Percentiles rank a stretch among this genome's conserved stretches.
Evolutionary conservation across 2,797 vertebrate species (phyloP).

Genomic region (Falco peregrinus): DNA sequence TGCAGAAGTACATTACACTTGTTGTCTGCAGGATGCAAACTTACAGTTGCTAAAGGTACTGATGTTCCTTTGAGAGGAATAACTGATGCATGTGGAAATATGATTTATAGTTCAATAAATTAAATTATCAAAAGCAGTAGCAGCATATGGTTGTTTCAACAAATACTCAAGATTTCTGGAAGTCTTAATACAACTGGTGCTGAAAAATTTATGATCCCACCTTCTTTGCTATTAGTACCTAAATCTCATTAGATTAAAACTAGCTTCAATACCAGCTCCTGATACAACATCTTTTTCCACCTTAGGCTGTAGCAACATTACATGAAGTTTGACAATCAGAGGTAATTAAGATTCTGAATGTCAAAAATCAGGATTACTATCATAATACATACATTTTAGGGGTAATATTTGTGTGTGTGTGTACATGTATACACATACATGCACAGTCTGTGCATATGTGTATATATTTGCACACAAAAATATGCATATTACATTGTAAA

Average conservation of each 20-base stretch:
- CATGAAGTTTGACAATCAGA: neutral
- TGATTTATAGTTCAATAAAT: neutral
- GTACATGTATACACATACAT: rapidly evolving
- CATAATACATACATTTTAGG: neutral
- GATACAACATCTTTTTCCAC: neutral
- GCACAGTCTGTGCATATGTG: neutral
- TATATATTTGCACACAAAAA: neutral
- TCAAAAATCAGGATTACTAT: neutral
- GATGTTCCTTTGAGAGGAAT: neutral
- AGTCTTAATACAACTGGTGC: neutral
- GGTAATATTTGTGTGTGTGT: neutral
- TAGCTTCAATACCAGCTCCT: neutral
- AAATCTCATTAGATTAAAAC: neutral
- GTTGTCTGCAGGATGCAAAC: neutral
- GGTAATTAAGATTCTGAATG: neutral
- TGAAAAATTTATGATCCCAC: neutral
- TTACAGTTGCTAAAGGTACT: neutral
- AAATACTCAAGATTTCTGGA: neutral
- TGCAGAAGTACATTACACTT: neutral
- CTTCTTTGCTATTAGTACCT: neutral
- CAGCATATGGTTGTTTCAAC: neutral
- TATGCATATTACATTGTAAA: neutral
- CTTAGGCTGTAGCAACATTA: neutral
- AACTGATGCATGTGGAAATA: neutral
- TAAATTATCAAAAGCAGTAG: neutral